Evolutionary conservation across 2,888 invertebrate genomes (phyloP).

Genomic region (Pyrgus malvae): DNA sequence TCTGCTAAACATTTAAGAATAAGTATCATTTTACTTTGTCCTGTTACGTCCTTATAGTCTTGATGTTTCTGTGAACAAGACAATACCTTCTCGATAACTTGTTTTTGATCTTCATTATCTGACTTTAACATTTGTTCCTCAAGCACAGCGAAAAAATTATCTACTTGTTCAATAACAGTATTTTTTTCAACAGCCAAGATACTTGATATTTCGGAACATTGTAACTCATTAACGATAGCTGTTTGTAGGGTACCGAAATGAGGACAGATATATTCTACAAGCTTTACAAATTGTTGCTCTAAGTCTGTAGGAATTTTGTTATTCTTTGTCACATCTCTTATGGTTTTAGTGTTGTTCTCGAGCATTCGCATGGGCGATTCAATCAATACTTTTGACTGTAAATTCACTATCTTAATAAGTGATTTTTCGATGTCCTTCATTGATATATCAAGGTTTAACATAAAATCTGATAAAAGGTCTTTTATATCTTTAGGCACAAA

Average conservation of each 20-base stretch:
- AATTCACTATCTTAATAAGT: slow-evolving; percentile 51
- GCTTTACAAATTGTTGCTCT: slow-evolving; percentile 31
- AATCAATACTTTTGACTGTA: slow-evolving; percentile 52
- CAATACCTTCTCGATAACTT: slow-evolving; percentile 43
- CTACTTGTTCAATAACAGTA: slow-evolving; percentile 41
- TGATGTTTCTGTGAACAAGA: slow-evolving; percentile 53
- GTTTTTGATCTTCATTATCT: slow-evolving; percentile 31
- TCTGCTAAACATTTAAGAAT: slow-evolving; percentile 63
- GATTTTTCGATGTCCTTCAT: slow-evolving; percentile 49
- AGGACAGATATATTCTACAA: slow-evolving; percentile 38
- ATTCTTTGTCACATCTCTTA: slow-evolving; percentile 29
- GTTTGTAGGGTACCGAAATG: slow-evolving; percentile 33
- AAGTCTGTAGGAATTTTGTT: slow-evolving; percentile 30
- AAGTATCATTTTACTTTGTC: slow-evolving; percentile 57
- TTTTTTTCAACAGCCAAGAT: slow-evolving; percentile 32
- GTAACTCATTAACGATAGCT: slow-evolving; percentile 28
- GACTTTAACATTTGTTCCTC: slow-evolving; percentile 35
- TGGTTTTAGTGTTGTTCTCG: slow-evolving; percentile 33
- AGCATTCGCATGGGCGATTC: slow-evolving; percentile 48
- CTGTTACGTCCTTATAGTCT: slow-evolving; percentile 54
- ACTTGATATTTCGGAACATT: not conserved
- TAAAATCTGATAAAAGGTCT: slow-evolving; percentile 47
- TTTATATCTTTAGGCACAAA: slow-evolving; percentile 48
- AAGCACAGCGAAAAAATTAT: slow-evolving; percentile 42
- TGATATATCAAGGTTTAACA: slow-evolving; percentile 51